Conservation (phyloP, 2,888 invertebrate species). For the Tetanocera ferruginea region DNA sequence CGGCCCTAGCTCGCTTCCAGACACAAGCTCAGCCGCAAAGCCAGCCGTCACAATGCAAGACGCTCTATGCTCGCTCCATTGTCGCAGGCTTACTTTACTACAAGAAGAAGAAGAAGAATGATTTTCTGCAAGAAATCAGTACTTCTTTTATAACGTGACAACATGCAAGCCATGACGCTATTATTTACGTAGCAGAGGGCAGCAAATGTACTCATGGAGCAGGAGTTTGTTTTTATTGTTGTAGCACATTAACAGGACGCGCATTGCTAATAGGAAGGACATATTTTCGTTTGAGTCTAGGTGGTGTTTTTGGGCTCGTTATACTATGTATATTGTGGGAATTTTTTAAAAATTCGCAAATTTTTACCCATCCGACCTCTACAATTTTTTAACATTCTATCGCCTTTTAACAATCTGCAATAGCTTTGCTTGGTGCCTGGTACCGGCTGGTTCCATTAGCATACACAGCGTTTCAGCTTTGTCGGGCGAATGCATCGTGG, state of each 20-base stretch:
- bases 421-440: conserved; percentile 15
- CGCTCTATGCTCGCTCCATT: background rate
- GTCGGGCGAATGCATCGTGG: background rate
- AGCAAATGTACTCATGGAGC: background rate
- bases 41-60: conserved; percentile 4
- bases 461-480: background rate
- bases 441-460: conserved; percentile 34
- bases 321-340: background rate
- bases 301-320: background rate
- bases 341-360: conserved; percentile 28
- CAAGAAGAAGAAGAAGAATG: background rate
- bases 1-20: background rate
- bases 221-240: background rate
- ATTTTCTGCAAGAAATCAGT: conserved; percentile 30
- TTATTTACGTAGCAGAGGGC: conserved; percentile 20
- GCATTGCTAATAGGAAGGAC: background rate
- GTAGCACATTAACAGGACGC: conserved; percentile 9
- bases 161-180: conserved; percentile 65
- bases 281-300: background rate
- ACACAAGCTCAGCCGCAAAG: background rate
- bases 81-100: background rate
- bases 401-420: conserved; percentile 23
- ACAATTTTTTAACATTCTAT: background rate
- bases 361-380: background rate
- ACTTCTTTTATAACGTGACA: conserved; percentile 65